Conservation (phyloP, 2,888 invertebrate species). For the Mallateleia sp. region DNA sequence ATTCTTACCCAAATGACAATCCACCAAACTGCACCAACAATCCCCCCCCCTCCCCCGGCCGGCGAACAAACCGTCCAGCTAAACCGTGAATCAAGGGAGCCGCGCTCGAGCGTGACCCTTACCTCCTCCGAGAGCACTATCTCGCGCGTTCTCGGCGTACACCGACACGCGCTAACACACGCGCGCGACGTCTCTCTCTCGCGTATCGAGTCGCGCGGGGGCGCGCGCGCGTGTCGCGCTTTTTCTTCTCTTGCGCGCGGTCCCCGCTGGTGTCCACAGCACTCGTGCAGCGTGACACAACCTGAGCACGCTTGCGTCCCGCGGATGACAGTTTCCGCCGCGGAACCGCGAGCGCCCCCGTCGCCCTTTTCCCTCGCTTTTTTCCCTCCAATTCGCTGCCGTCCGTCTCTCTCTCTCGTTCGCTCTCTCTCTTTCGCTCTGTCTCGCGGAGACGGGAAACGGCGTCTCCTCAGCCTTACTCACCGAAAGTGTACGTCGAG, state of each 20-base stretch:
- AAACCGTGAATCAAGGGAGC: conserved; percentile 29
- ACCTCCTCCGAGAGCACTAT: conserved; percentile 44
- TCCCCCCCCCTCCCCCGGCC: no score
- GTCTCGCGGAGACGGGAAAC: no score
- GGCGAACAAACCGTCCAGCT: no score
- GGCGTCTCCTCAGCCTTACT: conserved; percentile 23
- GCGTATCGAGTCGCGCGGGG: conserved; percentile 28
- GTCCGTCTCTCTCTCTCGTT: conserved; percentile 4
- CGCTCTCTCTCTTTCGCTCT: background rate
- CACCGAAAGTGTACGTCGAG: conserved; percentile 42
- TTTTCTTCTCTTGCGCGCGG: conserved; percentile 29
- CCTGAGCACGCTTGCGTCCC: background rate
- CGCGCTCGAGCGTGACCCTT: conserved; percentile 48
- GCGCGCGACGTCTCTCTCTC: conserved; percentile 38
- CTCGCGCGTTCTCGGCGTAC: conserved; percentile 53
- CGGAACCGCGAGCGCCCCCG: background rate
- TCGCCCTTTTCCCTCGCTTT: conserved; percentile 44
- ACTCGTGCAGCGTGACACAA: background rate
- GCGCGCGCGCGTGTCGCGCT: conserved; percentile 52
- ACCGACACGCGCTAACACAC: conserved; percentile 28
- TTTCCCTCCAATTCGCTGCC: conserved; percentile 52
- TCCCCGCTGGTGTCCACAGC: background rate
- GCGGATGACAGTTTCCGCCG: conserved; percentile 34
- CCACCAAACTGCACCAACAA: no score
- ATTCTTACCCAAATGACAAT: no score